Evolutionary conservation across 2,797 vertebrate species (phyloP), one percentile per base, ranked within the genome.

Genomic region (Anabas testudineus): DNA sequence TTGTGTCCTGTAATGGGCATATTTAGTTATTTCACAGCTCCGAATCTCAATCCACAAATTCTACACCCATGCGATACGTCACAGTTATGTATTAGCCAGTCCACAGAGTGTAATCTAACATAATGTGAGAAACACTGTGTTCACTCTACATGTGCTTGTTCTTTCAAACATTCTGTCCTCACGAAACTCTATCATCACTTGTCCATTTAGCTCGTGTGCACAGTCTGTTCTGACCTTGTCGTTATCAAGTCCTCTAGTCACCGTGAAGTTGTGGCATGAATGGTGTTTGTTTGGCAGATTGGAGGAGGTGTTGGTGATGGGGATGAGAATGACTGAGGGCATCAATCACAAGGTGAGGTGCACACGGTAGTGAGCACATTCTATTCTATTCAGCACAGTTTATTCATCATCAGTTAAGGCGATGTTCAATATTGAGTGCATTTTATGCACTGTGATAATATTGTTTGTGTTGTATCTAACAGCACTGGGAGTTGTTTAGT

Each of bases 291-390:
- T 77, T 79, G 24, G 2, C 86, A 99, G 97, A 58, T 71, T 98
- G 89, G 95, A 97, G 90, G 97, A 98, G 86, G 90, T 95, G 84
- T 85, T 99, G 83, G 91, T 91, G 46, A 91, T 97, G 92, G 97
- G 97, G n/a, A 91, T 99, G 73, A 95, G 96, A 48, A 95, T 93
- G 1, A 93, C 94, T 0, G 79, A 91, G 36, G 97, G 98, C 45
- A 57, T 99, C 80, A 90, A 92, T 32, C 95, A 96, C 0, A 76
- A 96, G 95, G 97, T 98, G 75, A 91, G 71, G 22, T 18, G 14
- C 48, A 34, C 34, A 56, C 36, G n/a, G n/a, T n/a, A n/a, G n/a
- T n/a, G n/a, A n/a, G n/a, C n/a, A n/a, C 10, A 5, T 56, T 64
- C 18, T 16, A 2, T 56, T 59, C 5, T 28, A 5, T 4, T 34